phyloP scores from a whole-genome alignment of 2,888 invertebrate genomes.

The Caenorhabditis sp. region DNA sequence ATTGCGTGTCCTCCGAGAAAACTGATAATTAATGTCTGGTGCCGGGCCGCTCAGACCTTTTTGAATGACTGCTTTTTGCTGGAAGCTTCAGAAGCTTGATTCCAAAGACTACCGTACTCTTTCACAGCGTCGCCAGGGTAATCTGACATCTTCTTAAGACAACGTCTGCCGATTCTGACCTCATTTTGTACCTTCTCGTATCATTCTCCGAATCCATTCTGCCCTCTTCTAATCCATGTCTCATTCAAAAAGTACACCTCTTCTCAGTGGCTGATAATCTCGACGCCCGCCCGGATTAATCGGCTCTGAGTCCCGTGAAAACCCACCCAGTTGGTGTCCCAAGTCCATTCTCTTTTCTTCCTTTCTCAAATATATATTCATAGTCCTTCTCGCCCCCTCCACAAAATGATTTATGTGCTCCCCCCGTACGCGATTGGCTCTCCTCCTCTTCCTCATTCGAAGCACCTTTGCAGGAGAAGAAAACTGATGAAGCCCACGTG shows the following conservation, averaged over 20 bases:
- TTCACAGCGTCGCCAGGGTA: no score
- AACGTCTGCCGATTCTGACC: background rate
- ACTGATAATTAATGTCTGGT: slow-evolving; percentile 25
- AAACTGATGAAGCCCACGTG: slow-evolving; percentile 30
- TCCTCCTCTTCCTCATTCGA: slow-evolving; percentile 2
- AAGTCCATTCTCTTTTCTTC: background rate
- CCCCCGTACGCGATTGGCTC: background rate
- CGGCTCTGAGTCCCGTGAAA: background rate
- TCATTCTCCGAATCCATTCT: background rate
- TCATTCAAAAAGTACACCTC: slow-evolving; percentile 9
- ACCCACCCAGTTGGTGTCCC: slow-evolving; percentile 20
- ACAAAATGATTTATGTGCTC: slow-evolving; percentile 25
- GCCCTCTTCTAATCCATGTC: background rate
- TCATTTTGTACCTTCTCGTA: slow-evolving; percentile 5
- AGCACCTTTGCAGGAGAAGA: background rate
- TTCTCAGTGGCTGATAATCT: slow-evolving; percentile 10
- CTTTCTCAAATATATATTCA: slow-evolving; percentile 34
- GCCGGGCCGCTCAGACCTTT: no score
- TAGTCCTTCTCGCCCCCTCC: background rate
- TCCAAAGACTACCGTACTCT: no score
- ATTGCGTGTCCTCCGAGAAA: slow-evolving; percentile 5
- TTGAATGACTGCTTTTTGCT: no score
- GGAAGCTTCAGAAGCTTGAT: no score
- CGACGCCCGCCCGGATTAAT: background rate
- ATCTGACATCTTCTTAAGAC: background rate